phyloP scores from a whole-genome alignment of 2,888 invertebrate species.

The Zhuqinia jingwanae region DNA sequence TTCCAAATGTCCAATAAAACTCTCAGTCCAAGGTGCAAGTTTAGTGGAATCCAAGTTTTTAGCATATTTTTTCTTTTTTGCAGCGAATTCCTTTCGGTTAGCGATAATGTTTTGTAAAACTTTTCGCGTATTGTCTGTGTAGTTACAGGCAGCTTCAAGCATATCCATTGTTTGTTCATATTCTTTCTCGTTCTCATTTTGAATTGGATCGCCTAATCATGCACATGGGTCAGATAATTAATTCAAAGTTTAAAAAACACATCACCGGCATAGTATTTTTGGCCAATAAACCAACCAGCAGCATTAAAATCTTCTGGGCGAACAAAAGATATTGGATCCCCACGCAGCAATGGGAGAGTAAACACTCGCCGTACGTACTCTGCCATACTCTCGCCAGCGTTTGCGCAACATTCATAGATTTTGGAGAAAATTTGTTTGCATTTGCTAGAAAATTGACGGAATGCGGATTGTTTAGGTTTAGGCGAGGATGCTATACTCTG shows the following conservation, averaged over 20 bases:
- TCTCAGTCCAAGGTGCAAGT: constrained; percentile 69
- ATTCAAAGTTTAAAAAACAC: background rate
- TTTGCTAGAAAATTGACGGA: background rate
- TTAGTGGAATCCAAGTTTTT: constrained; percentile 59
- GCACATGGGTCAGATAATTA: background rate
- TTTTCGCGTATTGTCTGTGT: constrained; percentile 56
- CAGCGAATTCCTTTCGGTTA: constrained; percentile 51
- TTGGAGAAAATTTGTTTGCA: background rate
- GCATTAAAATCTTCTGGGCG: constrained; percentile 60
- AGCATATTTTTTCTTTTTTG: constrained; percentile 13
- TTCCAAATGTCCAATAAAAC: constrained; percentile 58
- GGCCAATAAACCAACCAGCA: constrained; percentile 44
- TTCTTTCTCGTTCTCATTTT: background rate
- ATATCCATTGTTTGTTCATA: constrained; percentile 29
- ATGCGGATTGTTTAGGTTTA: too few relatives aligned
- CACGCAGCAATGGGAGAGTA: constrained; percentile 51
- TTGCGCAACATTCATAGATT: background rate
- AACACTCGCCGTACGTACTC: constrained; percentile 46
- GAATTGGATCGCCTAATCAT: constrained; percentile 32
- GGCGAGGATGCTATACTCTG: background rate
- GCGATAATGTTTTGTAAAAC: constrained; percentile 64
- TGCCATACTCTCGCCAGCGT: background rate
- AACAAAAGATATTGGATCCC: constrained; percentile 67
- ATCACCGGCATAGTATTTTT: too few relatives aligned
- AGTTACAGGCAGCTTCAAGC: constrained; percentile 64